Conservation (phyloP, 2,797 vertebrate genomes). For the Crocidura indochinensis region DNA sequence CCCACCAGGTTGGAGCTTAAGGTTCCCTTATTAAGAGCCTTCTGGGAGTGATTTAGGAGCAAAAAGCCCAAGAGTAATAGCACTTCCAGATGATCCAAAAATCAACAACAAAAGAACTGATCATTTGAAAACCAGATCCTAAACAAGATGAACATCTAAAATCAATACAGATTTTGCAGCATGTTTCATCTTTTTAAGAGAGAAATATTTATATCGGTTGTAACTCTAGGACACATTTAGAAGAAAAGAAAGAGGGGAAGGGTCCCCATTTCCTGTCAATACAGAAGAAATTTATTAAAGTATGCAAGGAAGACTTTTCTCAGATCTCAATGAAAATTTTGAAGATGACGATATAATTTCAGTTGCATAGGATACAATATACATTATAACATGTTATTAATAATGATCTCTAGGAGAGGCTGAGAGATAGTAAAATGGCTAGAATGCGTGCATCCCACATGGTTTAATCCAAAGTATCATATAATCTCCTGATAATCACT, state of each 20-base stretch:
- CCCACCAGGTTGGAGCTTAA: too few relatives aligned
- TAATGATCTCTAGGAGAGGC: conserved; percentile 5
- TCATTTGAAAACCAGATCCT: conserved; percentile 44
- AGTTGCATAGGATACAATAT: background rate
- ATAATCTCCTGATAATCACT: too few relatives aligned
- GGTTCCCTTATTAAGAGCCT: too few relatives aligned
- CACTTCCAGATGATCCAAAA: too few relatives aligned
- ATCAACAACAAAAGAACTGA: too few relatives aligned
- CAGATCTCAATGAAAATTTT: conserved; percentile 4
- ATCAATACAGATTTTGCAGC: conserved; percentile 44
- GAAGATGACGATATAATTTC: conserved; percentile 21
- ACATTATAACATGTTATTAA: background rate
- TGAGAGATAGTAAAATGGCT: too few relatives aligned
- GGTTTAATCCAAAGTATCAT: too few relatives aligned
- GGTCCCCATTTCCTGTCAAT: background rate
- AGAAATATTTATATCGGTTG: conserved; percentile 51
- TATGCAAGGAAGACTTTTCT: conserved; percentile 6
- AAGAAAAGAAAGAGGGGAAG: background rate
- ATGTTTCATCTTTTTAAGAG: conserved; percentile 48
- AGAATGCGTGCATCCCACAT: too few relatives aligned
- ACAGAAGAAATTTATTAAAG: background rate
- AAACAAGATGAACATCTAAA: conserved; percentile 56
- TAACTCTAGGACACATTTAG: conserved; percentile 12
- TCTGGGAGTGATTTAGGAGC: too few relatives aligned
- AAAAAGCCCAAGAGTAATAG: too few relatives aligned